Evolutionary conservation across 2,113 vertebrate genomes (phyloP).

Genomic region (Rutilus rutilus): DNA sequence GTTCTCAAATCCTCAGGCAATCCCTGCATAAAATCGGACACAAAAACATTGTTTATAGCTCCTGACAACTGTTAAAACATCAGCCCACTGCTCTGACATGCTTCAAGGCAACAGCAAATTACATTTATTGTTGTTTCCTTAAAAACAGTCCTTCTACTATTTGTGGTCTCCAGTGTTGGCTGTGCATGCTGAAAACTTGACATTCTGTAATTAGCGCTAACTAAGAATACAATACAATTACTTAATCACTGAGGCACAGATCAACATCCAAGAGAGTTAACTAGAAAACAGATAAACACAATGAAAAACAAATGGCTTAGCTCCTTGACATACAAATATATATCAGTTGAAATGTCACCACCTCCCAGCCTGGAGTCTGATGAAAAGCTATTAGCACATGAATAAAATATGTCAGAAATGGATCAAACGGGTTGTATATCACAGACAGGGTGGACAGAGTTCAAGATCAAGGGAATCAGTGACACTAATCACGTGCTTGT

Average conservation of each 20-base stretch:
- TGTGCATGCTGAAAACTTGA: slow-evolving; percentile 1
- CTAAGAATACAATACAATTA: slow-evolving; percentile 34
- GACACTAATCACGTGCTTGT: not conserved
- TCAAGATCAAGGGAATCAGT: not conserved
- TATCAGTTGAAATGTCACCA: not conserved
- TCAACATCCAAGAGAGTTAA: slow-evolving; percentile 4
- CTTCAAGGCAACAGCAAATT: slow-evolving; percentile 9
- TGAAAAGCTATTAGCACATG: not conserved
- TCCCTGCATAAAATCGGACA: not conserved
- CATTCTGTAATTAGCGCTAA: slow-evolving; percentile 35
- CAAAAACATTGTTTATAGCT: slow-evolving; percentile 1
- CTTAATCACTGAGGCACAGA: slow-evolving; percentile 3
- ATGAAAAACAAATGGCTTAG: not conserved
- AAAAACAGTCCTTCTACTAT: not conserved
- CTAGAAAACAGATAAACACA: not conserved
- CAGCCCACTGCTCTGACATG: not conserved
- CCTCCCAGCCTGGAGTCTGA: not conserved
- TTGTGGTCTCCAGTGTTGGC: not conserved
- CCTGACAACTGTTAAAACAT: slow-evolving; percentile 26
- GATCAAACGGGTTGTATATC: not conserved
- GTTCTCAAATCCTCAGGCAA: not conserved
- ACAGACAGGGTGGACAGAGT: not conserved
- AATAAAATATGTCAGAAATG: not conserved
- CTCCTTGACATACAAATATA: not conserved
- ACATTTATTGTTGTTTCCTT: slow-evolving; percentile 16